A percentile compares a stretch with the other conserved stretches of the same genome.
Evolutionary conservation across 2,797 vertebrate species (phyloP).

Genomic region (Oryzias dopingdopingensis): DNA sequence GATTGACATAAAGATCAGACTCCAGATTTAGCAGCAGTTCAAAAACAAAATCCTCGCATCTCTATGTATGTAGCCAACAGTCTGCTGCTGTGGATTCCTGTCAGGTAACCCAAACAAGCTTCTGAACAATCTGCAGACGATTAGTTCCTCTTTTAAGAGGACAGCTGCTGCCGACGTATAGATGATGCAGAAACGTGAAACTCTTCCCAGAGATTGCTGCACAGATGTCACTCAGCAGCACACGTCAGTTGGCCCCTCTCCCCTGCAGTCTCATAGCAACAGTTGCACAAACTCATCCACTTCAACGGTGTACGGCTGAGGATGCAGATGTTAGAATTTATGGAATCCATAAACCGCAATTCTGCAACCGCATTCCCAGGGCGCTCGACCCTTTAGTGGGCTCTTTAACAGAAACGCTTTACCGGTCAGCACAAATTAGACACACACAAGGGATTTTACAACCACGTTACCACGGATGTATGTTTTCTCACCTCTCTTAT

Average conservation of each 20-base stretch:
- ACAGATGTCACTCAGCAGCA: conserved; percentile 10
- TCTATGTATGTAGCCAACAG: too few species aligned
- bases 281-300: not conserved
- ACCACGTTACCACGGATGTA: too few species aligned
- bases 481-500: too few species aligned
- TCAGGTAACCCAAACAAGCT: too few species aligned
- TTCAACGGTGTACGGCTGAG: conserved; percentile 3
- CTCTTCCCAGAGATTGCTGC: not conserved
- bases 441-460: too few species aligned
- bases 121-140: too few species aligned
- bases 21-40: too few species aligned
- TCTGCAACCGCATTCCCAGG: conserved; percentile 16
- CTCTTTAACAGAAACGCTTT: conserved; percentile 14
- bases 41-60: too few species aligned
- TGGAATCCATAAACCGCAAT: conserved; percentile 30
- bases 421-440: too few species aligned
- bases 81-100: too few species aligned
- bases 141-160: too few species aligned
- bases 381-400: conserved; percentile 21
- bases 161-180: conserved; percentile 1
- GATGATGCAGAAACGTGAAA: not conserved
- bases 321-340: conserved; percentile 7
- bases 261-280: not conserved
- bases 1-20: too few species aligned
- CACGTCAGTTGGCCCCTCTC: not conserved